Percentiles rank a stretch among this genome's conserved stretches.
Evolutionary conservation across 2,113 vertebrate genomes (phyloP).

Genomic region (Myocastor coypus): DNA sequence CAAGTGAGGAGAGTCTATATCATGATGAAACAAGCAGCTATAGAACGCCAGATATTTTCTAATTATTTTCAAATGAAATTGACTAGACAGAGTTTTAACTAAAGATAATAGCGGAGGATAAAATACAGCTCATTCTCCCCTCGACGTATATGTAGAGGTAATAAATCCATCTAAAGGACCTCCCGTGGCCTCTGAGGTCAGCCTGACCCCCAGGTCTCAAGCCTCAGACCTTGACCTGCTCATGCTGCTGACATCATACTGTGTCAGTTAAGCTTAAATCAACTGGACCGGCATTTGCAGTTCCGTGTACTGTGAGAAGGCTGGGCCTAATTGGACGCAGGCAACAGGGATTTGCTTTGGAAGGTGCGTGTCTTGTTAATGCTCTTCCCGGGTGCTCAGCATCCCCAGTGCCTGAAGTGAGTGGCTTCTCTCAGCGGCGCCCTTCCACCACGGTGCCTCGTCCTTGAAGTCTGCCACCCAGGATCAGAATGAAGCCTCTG

Average conservation of each 20-base stretch:
- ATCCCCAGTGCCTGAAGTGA: background rate
- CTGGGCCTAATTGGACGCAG: background rate
- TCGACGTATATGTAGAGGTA: background rate
- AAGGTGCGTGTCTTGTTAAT: background rate
- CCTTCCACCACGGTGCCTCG: background rate
- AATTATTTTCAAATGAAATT: slow-evolving; percentile 79
- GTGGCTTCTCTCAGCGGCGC: background rate
- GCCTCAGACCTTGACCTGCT: background rate
- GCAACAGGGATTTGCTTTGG: background rate
- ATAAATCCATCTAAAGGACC: background rate
- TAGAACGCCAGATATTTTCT: slow-evolving; percentile 60
- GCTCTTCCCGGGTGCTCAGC: background rate
- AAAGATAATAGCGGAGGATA: slow-evolving; percentile 52
- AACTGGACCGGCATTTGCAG: background rate
- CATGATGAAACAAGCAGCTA: background rate
- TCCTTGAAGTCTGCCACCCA: background rate
- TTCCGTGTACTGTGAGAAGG: background rate
- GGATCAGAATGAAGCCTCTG: background rate
- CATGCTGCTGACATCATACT: background rate
- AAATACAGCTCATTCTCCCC: slow-evolving; percentile 34
- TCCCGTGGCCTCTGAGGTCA: background rate
- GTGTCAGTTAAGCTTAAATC: background rate
- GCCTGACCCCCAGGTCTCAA: background rate
- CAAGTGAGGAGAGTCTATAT: slow-evolving; percentile 56
- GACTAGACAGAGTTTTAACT: slow-evolving; percentile 63